phyloP scores from a whole-genome alignment of 2,888 invertebrate species.

The Caenorhabditis japonica region DNA sequence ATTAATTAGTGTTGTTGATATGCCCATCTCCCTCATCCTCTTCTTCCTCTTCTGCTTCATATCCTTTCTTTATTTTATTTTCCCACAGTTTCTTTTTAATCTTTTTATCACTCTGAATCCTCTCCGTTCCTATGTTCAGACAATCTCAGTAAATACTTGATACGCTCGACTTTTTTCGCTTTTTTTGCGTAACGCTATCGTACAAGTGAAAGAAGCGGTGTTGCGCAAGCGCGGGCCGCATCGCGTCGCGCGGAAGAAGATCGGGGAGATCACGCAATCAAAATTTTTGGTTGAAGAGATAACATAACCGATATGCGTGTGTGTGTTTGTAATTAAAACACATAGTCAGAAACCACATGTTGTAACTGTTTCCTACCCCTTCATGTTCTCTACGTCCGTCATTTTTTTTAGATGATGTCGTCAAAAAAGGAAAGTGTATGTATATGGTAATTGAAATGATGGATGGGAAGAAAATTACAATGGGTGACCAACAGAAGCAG shows the following conservation, averaged over 20 bases:
- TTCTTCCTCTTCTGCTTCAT: no score
- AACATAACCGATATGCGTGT: not conserved
- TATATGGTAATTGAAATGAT: conserved; percentile 33
- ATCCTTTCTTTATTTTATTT: no score
- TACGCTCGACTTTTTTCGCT: conserved; percentile 23
- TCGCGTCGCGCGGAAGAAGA: not conserved
- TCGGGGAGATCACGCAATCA: not conserved
- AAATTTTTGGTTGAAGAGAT: conserved; percentile 1
- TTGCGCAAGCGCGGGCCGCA: conserved; percentile 8
- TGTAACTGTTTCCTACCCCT: conserved; percentile 3
- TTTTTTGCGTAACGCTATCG: conserved; percentile 2
- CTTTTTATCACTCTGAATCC: not conserved
- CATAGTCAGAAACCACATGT: no score
- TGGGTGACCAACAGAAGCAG: conserved; percentile 4
- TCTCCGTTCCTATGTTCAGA: not conserved
- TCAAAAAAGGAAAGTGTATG: conserved; percentile 15
- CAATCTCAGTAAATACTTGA: conserved; percentile 23
- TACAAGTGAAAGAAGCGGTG: no score
- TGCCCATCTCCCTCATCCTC: no score
- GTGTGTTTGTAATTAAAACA: no score
- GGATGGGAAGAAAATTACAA: no score
- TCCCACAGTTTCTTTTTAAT: not conserved
- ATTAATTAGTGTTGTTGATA: no score
- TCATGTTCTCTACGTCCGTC: not conserved
- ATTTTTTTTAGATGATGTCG: not conserved